Base-by-base conservation (phyloP, 1,140 invertebrate species). In the Anastrepha obliqua region DNA sequence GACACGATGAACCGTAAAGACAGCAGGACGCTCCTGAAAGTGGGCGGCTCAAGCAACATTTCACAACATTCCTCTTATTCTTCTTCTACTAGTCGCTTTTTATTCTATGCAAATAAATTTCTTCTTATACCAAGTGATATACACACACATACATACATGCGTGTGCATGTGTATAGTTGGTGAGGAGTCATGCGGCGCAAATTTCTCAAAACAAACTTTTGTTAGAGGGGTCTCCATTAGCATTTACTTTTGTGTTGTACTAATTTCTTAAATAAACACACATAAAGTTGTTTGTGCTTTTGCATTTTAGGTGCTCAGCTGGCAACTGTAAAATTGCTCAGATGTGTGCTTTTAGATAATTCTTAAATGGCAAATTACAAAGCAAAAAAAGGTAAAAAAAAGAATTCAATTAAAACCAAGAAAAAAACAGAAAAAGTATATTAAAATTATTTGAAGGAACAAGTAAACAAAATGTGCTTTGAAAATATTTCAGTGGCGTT, bases 221-320 rank as follows among this genome's bases (percentile, higher is more conserved):
- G 17, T 44, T 44, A 2, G 42, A n/a, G 1, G 39, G 15, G 13
- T 17, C 47, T 47, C 42, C 42, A 17, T n/a, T 17, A 74, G 70
- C 70, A 74, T 47, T 47, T n/a, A 44, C 6, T n/a, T 74, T 17
- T 17, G 15, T 74, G 39, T 44, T 42, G 70, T 15, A 44, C 70
- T 74, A 74, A 74, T 74, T 44, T 47, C 70, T 74, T 74, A 74
- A 74, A 74, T 74, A 74, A 74, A 74, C 44, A 74, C 29, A 29
- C 29, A 29, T 29, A 29, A n/a, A 74, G 3, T 74, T 4, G 9
- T 74, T 74, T 44, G 67, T 74, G 15, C 13, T 74, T 47, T 74
- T 44, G 11, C 5, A 47, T 74, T 47, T 74, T 51, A 44, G 17
- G 17, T 17, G 44, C 70, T 17, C 42, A 74, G 70, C 17, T 11